A percentile compares a stretch with the other conserved stretches of the same genome.
Evolutionary conservation across 2,888 invertebrate species (phyloP).

Genomic region (Arrhopalites spinosus): DNA sequence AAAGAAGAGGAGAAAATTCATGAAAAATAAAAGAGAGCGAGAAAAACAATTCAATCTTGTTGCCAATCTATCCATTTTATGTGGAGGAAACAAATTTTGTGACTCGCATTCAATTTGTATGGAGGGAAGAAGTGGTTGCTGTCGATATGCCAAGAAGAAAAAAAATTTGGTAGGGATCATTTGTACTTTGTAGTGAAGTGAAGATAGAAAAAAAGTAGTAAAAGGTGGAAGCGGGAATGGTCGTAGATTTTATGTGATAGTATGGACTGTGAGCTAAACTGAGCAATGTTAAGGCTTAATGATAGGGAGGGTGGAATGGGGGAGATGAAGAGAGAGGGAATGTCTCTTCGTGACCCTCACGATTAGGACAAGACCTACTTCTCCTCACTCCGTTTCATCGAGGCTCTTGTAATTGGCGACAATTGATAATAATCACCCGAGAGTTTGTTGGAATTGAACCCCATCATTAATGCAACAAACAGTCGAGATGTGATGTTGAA

Average conservation of each 20-base stretch:
- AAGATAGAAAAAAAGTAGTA: neutral
- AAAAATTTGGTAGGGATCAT: too few relatives aligned
- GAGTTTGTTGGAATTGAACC: conserved; percentile 21
- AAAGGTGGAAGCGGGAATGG: neutral
- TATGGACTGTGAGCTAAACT: neutral
- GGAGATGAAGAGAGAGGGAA: neutral
- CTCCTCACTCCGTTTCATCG: neutral
- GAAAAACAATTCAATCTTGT: neutral
- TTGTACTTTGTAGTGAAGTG: neutral
- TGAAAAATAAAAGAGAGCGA: neutral
- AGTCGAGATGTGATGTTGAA: too few relatives aligned
- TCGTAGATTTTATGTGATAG: neutral
- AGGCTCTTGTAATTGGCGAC: conserved; percentile 39
- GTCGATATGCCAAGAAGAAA: neutral
- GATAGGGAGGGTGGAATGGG: neutral
- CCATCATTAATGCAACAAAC: conserved; percentile 22
- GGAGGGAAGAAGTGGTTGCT: neutral
- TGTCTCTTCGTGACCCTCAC: conserved; percentile 16
- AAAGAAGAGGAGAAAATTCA: neutral
- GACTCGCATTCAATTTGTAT: too few relatives aligned
- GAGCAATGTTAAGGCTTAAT: neutral
- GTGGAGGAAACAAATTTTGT: neutral
- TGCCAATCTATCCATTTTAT: neutral
- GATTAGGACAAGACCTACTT: conserved; percentile 19
- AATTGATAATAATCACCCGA: conserved; percentile 42